A percentile compares a stretch with the other conserved stretches of the same genome.
These are phyloP conservation scores for Plagiodera versicolora DNA, from an alignment of 2,888 invertebrate species.

Conservation along the genomic window DNA sequence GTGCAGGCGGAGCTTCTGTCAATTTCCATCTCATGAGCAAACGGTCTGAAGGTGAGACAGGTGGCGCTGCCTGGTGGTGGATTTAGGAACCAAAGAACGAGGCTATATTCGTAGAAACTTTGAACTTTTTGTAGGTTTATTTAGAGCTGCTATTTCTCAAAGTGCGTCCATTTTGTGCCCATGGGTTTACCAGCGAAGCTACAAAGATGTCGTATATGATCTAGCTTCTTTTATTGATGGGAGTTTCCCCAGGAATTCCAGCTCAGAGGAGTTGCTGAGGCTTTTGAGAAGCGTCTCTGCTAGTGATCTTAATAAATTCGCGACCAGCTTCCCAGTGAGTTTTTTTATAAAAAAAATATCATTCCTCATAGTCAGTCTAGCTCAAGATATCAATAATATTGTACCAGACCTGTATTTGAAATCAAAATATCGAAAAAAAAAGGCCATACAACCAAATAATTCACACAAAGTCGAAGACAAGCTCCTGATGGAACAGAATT, in stretches of 20 bases:
- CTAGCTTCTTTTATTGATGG: slow-evolving; percentile 11
- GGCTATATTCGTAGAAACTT: not conserved
- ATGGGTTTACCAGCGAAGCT: slow-evolving; percentile 37
- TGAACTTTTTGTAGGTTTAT: slow-evolving; percentile 26
- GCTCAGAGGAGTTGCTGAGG: slow-evolving; percentile 22
- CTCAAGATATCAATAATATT: no score
- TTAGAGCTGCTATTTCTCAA: slow-evolving; percentile 33
- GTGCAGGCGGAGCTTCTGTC: slow-evolving; percentile 20
- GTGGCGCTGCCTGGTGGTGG: no score
- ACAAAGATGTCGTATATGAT: slow-evolving; percentile 15
- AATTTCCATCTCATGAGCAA: slow-evolving; percentile 17
- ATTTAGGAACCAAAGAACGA: not conserved
- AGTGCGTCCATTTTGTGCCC: slow-evolving; percentile 36
- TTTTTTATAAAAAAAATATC: not conserved
- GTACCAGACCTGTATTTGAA: no score
- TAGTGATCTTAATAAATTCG: slow-evolving; percentile 17
- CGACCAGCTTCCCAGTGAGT: slow-evolving; percentile 9
- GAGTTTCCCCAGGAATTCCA: slow-evolving; percentile 10
- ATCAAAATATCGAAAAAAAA: no score
- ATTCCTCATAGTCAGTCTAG: no score
- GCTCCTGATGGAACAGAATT: no score
- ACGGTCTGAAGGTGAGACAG: slow-evolving; percentile 14
- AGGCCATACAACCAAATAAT: no score
- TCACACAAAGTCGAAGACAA: no score
- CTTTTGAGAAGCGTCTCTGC: slow-evolving; percentile 24